Conservation (phyloP, 1,140 invertebrate species). For the Branchinecta lynchi region DNA sequence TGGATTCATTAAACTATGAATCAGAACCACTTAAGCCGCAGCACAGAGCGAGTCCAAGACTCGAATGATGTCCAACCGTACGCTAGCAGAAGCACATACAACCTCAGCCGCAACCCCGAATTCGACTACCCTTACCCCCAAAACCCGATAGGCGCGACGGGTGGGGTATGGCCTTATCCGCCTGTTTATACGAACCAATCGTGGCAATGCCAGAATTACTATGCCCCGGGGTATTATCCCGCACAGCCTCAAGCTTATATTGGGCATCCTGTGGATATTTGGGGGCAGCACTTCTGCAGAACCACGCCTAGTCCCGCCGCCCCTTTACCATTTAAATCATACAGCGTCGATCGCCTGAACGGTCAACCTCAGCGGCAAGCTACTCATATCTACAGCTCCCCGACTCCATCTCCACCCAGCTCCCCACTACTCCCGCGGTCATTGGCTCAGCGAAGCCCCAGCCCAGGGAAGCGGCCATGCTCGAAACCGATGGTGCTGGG, state of each 20-base stretch:
- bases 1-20: not conserved
- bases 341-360: conserved; percentile 18
- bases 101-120: not conserved
- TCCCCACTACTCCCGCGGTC: conserved; percentile 16
- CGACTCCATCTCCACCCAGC: conserved; percentile 15
- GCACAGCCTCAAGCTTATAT: not conserved
- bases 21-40: not conserved
- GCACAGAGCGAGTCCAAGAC: not conserved
- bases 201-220: conserved; percentile 4
- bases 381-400: not conserved
- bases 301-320: not conserved
- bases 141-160: not conserved
- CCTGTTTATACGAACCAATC: not conserved
- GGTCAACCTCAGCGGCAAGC: conserved; percentile 3
- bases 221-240: not conserved
- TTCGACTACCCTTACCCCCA: not conserved
- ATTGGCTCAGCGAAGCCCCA: conserved; percentile 13
- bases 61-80: not conserved
- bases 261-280: not conserved
- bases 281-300: not conserved
- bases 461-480: conserved; percentile 1
- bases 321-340: conserved; percentile 16
- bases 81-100: not conserved
- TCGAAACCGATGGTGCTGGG: not conserved
- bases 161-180: not conserved